A percentile compares a stretch with the other conserved stretches of the same genome.
These are phyloP conservation scores for Diphyllodes magnificus DNA, from an alignment of 2,113 vertebrate genomes.

Conservation along the genomic window DNA sequence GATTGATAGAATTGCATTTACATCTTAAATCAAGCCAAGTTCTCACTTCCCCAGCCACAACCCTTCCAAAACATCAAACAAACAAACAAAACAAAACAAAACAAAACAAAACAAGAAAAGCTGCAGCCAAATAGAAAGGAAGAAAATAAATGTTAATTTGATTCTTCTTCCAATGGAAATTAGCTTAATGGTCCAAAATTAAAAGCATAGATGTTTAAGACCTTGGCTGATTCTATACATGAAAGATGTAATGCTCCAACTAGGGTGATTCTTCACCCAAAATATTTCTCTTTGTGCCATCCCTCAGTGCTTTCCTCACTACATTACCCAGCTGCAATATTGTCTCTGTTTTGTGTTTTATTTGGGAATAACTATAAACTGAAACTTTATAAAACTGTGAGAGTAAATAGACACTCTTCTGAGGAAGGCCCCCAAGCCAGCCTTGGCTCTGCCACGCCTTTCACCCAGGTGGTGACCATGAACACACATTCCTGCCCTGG, in stretches of 20 bases:
- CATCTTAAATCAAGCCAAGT: slow-evolving; percentile 57
- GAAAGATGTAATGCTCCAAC: background rate
- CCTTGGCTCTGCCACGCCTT: accelerated
- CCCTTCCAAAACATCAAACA: slow-evolving; percentile 28
- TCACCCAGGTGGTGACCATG: background rate
- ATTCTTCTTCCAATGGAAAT: slow-evolving; percentile 33
- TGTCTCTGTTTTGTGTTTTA: background rate
- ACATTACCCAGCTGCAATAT: background rate
- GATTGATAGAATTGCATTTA: slow-evolving; percentile 61
- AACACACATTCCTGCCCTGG: background rate
- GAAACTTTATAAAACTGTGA: background rate
- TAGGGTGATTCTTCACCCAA: background rate
- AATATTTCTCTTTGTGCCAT: background rate
- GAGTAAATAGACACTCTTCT: background rate
- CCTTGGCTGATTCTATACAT: background rate
- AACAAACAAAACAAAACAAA: slow-evolving; percentile 28
- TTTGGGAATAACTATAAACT: background rate
- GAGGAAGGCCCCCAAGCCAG: background rate
- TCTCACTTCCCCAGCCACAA: slow-evolving; percentile 12
- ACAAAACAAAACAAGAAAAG: slow-evolving; percentile 30
- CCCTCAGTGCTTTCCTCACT: background rate
- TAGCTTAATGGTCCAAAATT: slow-evolving; percentile 18
- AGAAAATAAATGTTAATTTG: slow-evolving; percentile 29
- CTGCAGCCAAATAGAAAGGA: background rate
- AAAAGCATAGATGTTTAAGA: background rate